phyloP scores from a whole-genome alignment of 2,113 vertebrate species.

The Esox niger region DNA sequence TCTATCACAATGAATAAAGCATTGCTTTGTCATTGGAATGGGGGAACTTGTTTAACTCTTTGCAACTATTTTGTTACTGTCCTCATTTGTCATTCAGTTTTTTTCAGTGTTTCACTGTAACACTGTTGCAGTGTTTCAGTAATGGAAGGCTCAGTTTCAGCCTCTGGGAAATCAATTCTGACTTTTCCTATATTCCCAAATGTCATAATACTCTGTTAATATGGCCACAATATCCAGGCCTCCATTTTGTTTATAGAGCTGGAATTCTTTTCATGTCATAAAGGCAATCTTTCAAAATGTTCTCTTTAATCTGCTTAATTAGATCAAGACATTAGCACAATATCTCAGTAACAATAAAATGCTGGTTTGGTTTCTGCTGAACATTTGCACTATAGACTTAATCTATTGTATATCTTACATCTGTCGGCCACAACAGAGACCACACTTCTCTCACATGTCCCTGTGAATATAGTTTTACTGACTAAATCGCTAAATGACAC shows the following conservation, averaged over 20 bases:
- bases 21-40: no score
- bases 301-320: conserved; percentile 6
- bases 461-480: not conserved
- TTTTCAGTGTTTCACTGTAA: no score
- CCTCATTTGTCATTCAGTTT: no score
- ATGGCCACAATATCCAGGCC: no score
- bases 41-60: no score
- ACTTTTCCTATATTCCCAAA: no score
- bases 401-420: not conserved
- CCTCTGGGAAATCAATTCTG: no score
- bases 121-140: no score
- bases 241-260: conserved; percentile 4
- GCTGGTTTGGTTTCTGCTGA: not conserved
- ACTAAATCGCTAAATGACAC: not conserved
- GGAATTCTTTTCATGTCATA: conserved; percentile 1
- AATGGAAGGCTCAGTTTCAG: no score
- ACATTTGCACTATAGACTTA: not conserved
- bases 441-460: not conserved
- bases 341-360: not conserved
- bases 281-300: conserved; percentile 2
- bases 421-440: not conserved
- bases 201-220: no score
- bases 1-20: no score
- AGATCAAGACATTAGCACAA: conserved; percentile 1
- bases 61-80: no score